Base-by-base conservation (phyloP, 1,140 invertebrate genomes). In the Brachionus koreanus region DNA sequence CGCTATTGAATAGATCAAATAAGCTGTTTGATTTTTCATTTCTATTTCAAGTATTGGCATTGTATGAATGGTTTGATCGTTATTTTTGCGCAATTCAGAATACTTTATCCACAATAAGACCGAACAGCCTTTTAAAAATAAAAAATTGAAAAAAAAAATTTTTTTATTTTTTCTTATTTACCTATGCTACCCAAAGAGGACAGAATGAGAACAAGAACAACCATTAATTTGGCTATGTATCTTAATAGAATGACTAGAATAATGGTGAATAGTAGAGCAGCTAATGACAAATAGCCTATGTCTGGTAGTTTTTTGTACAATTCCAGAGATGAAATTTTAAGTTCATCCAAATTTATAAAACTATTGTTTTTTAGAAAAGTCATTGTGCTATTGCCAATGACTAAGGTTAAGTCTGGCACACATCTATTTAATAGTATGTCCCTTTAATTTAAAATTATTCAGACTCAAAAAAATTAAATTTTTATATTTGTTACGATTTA, bases 101-200 rank as follows among this genome's bases (percentile, higher is more conserved):
- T 95, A 97, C 3, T 93, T 94, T 89, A 93, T 94, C 95, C 95
- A 97, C 13, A 97, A 87, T 46, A 94, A 90, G 25, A 86, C 91
- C 63, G 94, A 95, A 13, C 93, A 92, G 83, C 88, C 91, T 92
- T 84, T 16, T 84, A n/a, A 37, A 35, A 29, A 79, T 1, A 3
- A 65, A 33, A n/a, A n/a, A n/a, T n/a, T n/a, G n/a, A n/a, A 75
- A 49, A 7, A 65, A 65, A 65, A 13, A 57, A 19, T 57, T 57
- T 57, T 57, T 5, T 10, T 57, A n/a, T 35, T 65, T 65, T 37
- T 33, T 16, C 3, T 35, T n/a, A 91, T 82, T 89, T 90, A 83
- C 87, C 93, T 82, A 94, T 89, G 85, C 92, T 92, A 42, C 92
- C 91, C 61, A 95, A 87, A 69, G 91, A 91, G 7, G 94, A 92